Evolutionary conservation across 2,888 invertebrate genomes (phyloP), one percentile per base, ranked within the genome.

Genomic region (Oasisia sp.): DNA sequence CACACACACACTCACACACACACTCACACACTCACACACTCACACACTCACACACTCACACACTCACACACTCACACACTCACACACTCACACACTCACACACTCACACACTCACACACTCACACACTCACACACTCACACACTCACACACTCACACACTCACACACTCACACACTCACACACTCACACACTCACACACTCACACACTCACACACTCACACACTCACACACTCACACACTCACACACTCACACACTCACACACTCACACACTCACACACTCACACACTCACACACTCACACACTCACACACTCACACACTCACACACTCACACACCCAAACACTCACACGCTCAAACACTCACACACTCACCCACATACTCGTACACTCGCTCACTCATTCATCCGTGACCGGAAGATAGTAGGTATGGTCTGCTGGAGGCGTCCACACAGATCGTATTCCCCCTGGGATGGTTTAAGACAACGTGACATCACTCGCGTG

Each of bases 211-310:
- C 38, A 38, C 38, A 38, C 38, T 2, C 38, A 38, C 38, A 38
- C 38, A 38, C 38, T 2, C 38, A 38, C 38, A 38, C 38, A 38
- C 38, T 2, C 38, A 38, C 38, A 38, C 38, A 38, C 38, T 38
- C 38, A 38, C 38, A 4, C 38, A n/a, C 91, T 92, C 91, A 32
- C 92, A 12, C 91, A 91, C 92, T 91, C 92, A 92, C 92, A 19
- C 92, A 50, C 92, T 92, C 92, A 89, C 92, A 89, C 92, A 89
- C 92, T 93, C 89, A 89, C 92, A 90, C 92, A 44, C 92, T 92
- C 92, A 89, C 92, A 56, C 92, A 44, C 92, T 92, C 92, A 89
- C 92, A 9, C 92, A 56, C 92, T 92, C 92, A 44, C 92, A 90
- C 92, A 89, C 92, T 89, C 92, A 56, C 92, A 90, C 92, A 56